phyloP scores from a whole-genome alignment of 37 sponge, comb jelly and placozoan genomes.

The Crambe crambe region DNA sequence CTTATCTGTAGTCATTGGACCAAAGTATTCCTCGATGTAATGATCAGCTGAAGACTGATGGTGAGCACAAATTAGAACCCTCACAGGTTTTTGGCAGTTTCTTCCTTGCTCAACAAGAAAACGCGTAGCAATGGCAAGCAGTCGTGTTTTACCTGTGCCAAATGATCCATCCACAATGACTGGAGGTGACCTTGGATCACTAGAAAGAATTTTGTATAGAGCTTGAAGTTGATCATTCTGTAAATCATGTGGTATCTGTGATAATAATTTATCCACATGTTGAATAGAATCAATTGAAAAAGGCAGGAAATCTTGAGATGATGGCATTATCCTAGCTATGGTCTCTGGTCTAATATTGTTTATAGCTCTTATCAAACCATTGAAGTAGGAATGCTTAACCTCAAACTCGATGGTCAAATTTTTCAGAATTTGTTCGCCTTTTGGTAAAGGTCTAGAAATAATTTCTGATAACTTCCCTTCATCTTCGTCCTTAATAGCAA shows the following conservation, averaged over 20 bases:
- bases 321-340: constrained; percentile 36
- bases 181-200: constrained; percentile 37
- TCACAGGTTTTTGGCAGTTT: background rate
- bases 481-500: background rate
- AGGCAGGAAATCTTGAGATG: background rate
- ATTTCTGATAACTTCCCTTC: background rate
- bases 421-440: background rate
- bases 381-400: constrained; percentile 67
- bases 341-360: constrained; percentile 12
- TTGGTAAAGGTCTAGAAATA: background rate
- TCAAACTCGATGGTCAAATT: constrained; percentile 40
- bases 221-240: constrained; percentile 20
- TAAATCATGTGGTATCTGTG: background rate
- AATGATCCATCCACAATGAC: constrained; percentile 64
- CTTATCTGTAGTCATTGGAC: constrained; percentile 9
- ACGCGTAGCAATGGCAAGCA: constrained; percentile 47
- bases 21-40: constrained; percentile 54
- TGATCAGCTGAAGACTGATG: constrained; percentile 63
- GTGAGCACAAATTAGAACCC: constrained; percentile 72
- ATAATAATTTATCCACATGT: background rate
- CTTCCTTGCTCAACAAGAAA: constrained; percentile 2
- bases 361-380: constrained; percentile 42
- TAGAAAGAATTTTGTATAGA: constrained; percentile 15
- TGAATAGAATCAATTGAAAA: background rate
- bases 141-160: constrained; percentile 80